Evolutionary conservation across 2,113 vertebrate species (phyloP).

Genomic region (Semicossyphus pulcher): DNA sequence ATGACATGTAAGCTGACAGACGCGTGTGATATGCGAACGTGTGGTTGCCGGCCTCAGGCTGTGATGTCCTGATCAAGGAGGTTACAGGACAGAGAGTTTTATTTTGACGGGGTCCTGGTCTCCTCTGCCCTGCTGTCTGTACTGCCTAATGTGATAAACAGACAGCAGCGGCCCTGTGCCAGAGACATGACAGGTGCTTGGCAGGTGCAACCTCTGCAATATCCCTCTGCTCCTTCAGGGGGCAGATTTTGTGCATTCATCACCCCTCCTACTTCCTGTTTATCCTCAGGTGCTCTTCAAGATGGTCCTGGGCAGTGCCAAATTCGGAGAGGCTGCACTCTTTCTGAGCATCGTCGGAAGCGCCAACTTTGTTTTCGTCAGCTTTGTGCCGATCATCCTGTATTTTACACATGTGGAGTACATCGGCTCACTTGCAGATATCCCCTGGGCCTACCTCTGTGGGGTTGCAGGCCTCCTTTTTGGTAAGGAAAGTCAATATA

Average conservation of each 20-base stretch:
- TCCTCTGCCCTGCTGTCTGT: conserved; percentile 46
- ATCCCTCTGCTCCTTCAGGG: conserved; percentile 32
- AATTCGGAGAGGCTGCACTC: conserved; percentile 96
- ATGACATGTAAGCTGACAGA: conserved; percentile 46
- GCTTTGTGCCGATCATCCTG: conserved; percentile 92
- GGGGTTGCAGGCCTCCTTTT: conserved; percentile 93
- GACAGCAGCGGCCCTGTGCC: conserved; percentile 39
- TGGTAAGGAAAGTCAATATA: conserved; percentile 80
- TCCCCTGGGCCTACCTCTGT: conserved; percentile 94
- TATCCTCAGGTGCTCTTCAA: conserved; percentile 93
- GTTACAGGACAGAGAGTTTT: conserved; percentile 31
- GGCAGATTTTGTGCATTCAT: conserved; percentile 26
- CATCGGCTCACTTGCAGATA: conserved; percentile 85
- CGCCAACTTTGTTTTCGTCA: conserved; percentile 92
- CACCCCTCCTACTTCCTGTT: neutral
- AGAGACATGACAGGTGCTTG: conserved; percentile 49
- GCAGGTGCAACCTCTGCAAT: conserved; percentile 34
- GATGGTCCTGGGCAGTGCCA: conserved; percentile 95
- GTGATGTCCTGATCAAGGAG: conserved; percentile 40
- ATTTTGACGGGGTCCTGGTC: conserved; percentile 50
- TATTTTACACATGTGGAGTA: conserved; percentile 96
- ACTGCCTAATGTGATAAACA: conserved; percentile 66
- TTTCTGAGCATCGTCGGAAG: conserved; percentile 93
- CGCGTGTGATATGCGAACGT: conserved; percentile 7
- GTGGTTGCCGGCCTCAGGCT: conserved; percentile 15